Percentiles rank a stretch among this genome's conserved stretches.
phyloP scores from a whole-genome alignment of 2,797 vertebrate genomes.

The Clarias platycephalus region DNA sequence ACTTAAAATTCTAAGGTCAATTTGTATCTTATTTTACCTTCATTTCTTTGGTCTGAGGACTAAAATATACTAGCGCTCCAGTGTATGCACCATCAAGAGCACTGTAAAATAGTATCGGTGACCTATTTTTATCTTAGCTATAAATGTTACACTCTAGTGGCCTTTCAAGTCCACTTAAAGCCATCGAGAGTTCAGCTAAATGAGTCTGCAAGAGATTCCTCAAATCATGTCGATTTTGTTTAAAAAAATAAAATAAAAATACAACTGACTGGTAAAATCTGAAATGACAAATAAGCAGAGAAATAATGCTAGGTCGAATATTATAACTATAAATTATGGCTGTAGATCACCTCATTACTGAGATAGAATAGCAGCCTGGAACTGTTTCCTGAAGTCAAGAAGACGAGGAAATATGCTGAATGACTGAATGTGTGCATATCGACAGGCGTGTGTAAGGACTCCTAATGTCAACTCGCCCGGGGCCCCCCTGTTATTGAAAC shows the following conservation, averaged over 20 bases:
- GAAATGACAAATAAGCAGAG: not conserved
- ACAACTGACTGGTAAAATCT: not conserved
- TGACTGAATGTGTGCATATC: constrained; percentile 33
- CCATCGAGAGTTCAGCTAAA: constrained; percentile 25
- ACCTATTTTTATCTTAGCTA: constrained; percentile 42
- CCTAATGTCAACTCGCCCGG: constrained; percentile 39
- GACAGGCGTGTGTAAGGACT: constrained; percentile 42
- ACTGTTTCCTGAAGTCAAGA: constrained; percentile 33
- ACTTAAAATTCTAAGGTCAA: not conserved
- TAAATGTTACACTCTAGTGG: constrained; percentile 16
- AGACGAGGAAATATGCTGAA: constrained; percentile 43
- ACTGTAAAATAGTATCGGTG: constrained; percentile 5
- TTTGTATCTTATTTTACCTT: not conserved
- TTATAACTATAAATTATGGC: not conserved
- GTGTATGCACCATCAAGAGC: not conserved
- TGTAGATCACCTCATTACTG: not conserved
- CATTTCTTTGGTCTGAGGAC: not conserved
- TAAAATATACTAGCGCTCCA: not conserved
- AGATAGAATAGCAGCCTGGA: constrained; percentile 9
- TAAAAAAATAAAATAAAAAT: not conserved
- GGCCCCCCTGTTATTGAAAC: constrained; percentile 45
- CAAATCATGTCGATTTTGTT: not conserved
- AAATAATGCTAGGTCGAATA: not conserved
- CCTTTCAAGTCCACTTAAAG: constrained; percentile 27
- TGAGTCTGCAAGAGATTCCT: constrained; percentile 30